These are phyloP conservation scores for Galerucella nymphaeae DNA, from an alignment of 2,888 invertebrate genomes.

Conservation along the genomic window DNA sequence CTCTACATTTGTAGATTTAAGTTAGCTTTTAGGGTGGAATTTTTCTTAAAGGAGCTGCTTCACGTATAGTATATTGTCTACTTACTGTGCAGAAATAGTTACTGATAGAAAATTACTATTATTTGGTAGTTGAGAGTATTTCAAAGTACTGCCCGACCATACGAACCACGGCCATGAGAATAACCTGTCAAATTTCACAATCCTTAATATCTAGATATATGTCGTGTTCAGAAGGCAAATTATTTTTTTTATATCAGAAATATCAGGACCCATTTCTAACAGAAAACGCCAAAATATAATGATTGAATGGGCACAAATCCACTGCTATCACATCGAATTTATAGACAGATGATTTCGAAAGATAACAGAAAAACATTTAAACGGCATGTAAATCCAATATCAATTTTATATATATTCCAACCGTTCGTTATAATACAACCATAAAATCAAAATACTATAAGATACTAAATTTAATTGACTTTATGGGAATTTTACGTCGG, in stretches of 20 bases:
- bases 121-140: too few species aligned
- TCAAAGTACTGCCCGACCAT: too few species aligned
- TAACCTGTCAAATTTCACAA: not conserved
- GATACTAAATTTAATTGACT: constrained; percentile 23
- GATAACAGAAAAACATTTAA: constrained; percentile 41
- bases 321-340: constrained; percentile 31
- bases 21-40: too few species aligned
- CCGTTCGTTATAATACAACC: constrained; percentile 16
- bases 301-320: constrained; percentile 39
- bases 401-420: constrained; percentile 26
- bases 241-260: constrained; percentile 41
- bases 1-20: too few species aligned
- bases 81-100: too few species aligned
- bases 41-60: too few species aligned
- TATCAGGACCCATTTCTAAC: constrained; percentile 19
- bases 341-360: constrained; percentile 31
- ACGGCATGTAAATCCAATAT: constrained; percentile 38
- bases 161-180: constrained; percentile 9
- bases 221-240: constrained; percentile 38
- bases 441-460: constrained; percentile 24
- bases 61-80: too few species aligned
- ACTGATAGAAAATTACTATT: too few species aligned
- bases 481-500: constrained; percentile 20
- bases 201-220: not conserved
- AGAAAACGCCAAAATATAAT: constrained; percentile 32